Base-by-base conservation (phyloP, 2,888 invertebrate genomes). In the Ceraclea dissimilis region DNA sequence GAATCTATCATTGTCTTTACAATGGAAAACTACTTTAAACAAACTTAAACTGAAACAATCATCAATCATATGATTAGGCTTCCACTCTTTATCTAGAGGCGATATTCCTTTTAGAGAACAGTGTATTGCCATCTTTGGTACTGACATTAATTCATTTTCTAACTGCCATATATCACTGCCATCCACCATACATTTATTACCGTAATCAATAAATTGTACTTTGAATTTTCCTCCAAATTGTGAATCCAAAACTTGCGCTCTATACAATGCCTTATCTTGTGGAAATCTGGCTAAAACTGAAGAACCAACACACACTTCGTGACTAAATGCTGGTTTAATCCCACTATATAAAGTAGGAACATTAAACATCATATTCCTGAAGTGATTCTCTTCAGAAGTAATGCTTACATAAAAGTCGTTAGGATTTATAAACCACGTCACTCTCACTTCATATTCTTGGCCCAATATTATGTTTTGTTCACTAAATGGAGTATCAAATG, bases 361-460 rank as follows among this genome's bases (percentile, higher is more conserved):
- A 51, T 82, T 79, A 59, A 81, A 79, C 85, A 90, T 86, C 78
- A 89, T 79, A 2, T 72, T 71, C 16, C 81, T 76, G 67, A 89
- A 87, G 62, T 82, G 79, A 1, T 70, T 67, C 63, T 78, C 74
- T 4, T 71, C 64, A 0, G 76, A 73, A 49, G 78, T 66, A 17
- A 79, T 71, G 64, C 84, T 84, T 0, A 82, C 80, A 70, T 82
- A 88, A 69, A 90, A 90, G 63, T 82, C 80, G 59, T 81, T 79
- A 0, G 90, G 90, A 59, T 85, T 84, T 54, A 84, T 80, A 66
- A 88, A 87, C 89, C 90, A 90, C 1, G 85, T 83, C 39, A 90
- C 78, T 1, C 78, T 75, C 0, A 86, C 76, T 56, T 82, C 79
- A 52, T 54, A 48, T n/a, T 19, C 51, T 5, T 44, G 16, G 19